Evolutionary conservation across 37 sponge, comb jelly and placozoan genomes (phyloP).

Genomic region (Petrosia ficiformis): DNA sequence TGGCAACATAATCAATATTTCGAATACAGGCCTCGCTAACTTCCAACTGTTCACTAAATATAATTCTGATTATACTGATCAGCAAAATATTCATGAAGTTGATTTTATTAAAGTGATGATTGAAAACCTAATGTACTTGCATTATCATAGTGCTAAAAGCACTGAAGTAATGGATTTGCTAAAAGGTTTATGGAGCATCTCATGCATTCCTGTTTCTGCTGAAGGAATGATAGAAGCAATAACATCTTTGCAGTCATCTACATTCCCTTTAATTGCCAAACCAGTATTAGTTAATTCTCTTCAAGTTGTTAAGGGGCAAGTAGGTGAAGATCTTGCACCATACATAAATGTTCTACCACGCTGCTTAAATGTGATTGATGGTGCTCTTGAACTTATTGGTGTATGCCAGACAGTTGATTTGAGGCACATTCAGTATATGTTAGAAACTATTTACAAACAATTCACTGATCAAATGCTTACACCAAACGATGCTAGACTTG

Average conservation of each 20-base stretch:
- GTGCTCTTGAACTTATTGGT: background rate
- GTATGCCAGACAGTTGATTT: background rate
- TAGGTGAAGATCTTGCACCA: background rate
- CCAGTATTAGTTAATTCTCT: background rate
- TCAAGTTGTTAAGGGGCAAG: background rate
- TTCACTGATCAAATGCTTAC: background rate
- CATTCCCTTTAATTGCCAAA: no score
- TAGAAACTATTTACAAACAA: background rate
- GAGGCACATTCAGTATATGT: background rate
- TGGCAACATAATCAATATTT: conserved; percentile 20
- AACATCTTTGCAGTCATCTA: no score
- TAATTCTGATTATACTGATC: background rate
- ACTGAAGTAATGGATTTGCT: background rate
- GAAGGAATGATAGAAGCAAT: background rate
- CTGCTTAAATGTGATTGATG: background rate
- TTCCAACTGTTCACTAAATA: conserved; percentile 10
- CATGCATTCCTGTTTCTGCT: conserved; percentile 1
- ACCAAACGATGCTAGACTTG: conserved; percentile 17
- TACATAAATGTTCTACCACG: background rate
- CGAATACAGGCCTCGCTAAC: conserved; percentile 11
- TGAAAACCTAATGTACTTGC: background rate
- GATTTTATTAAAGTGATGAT: background rate
- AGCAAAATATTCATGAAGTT: background rate
- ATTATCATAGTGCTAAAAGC: no score
- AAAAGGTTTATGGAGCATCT: background rate